phyloP scores from a whole-genome alignment of 1,140 invertebrate genomes.

The Nephila pilipes region DNA sequence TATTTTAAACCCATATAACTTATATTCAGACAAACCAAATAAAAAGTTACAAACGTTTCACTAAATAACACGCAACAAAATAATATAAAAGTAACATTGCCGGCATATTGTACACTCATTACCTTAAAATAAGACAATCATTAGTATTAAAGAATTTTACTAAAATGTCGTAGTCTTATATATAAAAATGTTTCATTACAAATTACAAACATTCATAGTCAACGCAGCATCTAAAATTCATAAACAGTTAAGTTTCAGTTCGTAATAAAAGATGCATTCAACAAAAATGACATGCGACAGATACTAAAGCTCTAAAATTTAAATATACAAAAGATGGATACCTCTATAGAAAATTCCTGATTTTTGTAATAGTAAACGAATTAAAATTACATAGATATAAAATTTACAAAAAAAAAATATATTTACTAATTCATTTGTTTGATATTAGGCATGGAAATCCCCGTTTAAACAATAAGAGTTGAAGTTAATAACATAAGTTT shows the following conservation, averaged over 20 bases:
- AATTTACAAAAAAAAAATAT: not conserved
- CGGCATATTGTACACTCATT: too few species aligned
- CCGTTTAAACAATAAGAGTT: not conserved
- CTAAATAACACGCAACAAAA: too few species aligned
- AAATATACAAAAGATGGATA: not conserved
- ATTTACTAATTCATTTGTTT: not conserved
- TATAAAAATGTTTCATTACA: too few species aligned
- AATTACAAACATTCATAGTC: too few species aligned
- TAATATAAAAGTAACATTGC: too few species aligned
- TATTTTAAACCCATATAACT: too few species aligned
- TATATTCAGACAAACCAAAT: too few species aligned
- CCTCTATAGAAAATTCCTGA: not conserved
- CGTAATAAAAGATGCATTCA: not conserved
- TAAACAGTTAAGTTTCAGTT: slow-evolving; percentile 26
- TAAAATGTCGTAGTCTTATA: too few species aligned
- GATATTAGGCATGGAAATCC: not conserved
- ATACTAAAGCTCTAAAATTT: not conserved
- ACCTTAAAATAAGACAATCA: too few species aligned
- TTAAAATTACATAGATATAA: not conserved
- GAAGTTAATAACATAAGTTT: not conserved
- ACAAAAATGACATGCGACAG: not conserved
- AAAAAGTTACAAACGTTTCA: too few species aligned
- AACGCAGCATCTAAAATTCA: too few species aligned
- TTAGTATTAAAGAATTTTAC: too few species aligned
- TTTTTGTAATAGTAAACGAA: not conserved